These are phyloP conservation scores for Gymnarchus niloticus DNA, from an alignment of 2,113 vertebrate genomes.

Conservation along the genomic window DNA sequence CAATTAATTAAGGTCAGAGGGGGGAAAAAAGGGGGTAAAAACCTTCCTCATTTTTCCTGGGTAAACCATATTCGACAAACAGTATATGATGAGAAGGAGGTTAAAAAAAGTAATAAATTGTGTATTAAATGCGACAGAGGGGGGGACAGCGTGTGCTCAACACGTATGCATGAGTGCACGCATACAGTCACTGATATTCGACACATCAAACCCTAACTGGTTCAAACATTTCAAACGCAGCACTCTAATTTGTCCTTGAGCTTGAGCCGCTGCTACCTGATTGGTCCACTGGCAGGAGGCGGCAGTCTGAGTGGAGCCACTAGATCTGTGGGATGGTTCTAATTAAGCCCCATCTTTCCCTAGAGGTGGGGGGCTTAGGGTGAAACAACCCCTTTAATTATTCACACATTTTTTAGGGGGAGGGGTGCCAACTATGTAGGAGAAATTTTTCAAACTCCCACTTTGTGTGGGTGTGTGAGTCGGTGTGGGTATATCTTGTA, in stretches of 20 bases:
- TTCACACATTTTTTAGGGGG: background rate
- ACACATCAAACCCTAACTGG: slow-evolving; percentile 22
- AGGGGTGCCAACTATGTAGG: background rate
- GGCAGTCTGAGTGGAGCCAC: background rate
- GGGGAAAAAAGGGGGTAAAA: background rate
- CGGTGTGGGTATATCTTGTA: background rate
- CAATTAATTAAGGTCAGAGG: too few relatives aligned
- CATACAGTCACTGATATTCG: background rate
- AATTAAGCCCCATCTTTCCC: background rate
- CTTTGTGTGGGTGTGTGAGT: background rate
- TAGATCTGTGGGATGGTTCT: slow-evolving; percentile 7
- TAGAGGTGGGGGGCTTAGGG: background rate
- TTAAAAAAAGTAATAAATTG: background rate
- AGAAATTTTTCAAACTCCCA: background rate
- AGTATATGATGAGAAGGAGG: background rate
- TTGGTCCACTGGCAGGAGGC: background rate
- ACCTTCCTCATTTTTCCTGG: background rate
- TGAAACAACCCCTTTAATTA: background rate
- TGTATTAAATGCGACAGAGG: background rate
- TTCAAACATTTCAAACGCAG: background rate
- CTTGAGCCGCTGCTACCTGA: background rate
- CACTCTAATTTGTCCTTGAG: background rate
- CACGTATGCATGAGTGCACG: background rate
- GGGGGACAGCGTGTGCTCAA: background rate
- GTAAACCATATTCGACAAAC: background rate